Conservation (phyloP, 2,888 invertebrate genomes). For the Apotomis capreana region DNA sequence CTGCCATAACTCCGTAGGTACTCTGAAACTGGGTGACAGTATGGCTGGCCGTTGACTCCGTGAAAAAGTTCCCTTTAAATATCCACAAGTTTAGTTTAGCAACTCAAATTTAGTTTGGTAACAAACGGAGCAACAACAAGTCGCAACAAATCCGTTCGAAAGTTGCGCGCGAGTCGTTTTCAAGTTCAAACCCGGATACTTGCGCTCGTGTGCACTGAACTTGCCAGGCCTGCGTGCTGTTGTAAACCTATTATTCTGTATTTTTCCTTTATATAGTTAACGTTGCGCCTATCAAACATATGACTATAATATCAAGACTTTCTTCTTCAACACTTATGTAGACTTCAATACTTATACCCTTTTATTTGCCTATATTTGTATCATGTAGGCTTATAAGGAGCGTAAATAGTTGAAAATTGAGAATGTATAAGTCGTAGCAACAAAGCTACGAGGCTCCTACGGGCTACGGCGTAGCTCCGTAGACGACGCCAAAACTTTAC, state of each 20-base stretch:
- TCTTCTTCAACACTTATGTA: no score
- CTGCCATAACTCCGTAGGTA: conserved; percentile 82
- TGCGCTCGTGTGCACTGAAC: conserved; percentile 43
- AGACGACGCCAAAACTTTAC: conserved; percentile 68
- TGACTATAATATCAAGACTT: no score
- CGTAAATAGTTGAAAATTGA: not conserved
- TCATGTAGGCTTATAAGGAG: no score
- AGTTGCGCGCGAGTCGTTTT: conserved; percentile 82
- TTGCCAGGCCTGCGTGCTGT: conserved; percentile 25
- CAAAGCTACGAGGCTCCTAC: conserved; percentile 45
- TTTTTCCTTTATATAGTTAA: not conserved
- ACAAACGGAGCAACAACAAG: conserved; percentile 82
- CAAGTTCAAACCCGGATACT: conserved; percentile 70
- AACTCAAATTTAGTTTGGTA: conserved; percentile 83
- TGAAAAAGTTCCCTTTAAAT: conserved; percentile 84
- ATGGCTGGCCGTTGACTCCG: conserved; percentile 81
- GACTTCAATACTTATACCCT: no score
- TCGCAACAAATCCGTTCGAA: conserved; percentile 77
- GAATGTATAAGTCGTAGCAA: conserved; percentile 2
- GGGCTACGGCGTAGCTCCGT: conserved; percentile 53
- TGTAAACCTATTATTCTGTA: conserved; percentile 25
- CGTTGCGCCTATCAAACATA: no score
- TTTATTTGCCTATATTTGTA: no score
- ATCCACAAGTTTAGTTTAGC: conserved; percentile 82
- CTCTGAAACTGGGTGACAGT: conserved; percentile 83